Base-by-base conservation (phyloP, 2,113 vertebrate genomes). In the Entelurus aequoreus region DNA sequence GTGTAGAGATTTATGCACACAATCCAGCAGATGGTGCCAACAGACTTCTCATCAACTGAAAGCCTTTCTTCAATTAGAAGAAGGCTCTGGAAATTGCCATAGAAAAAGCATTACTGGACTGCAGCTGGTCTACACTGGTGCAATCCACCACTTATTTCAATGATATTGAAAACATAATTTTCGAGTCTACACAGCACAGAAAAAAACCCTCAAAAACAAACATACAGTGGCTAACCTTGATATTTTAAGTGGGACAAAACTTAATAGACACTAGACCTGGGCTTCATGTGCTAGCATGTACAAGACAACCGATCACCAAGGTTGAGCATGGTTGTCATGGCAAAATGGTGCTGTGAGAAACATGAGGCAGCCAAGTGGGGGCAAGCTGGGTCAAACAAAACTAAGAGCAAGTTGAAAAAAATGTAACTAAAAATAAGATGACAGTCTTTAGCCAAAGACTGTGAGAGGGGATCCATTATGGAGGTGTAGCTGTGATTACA, bases 351-450 rank as follows among this genome's bases (percentile, higher is more conserved):
- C 81, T 78, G 78, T 80, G 75, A 73, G 54, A 71, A 79, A 78
- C 67, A 78, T 77, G 84, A 70, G 79, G 70, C 81, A 82, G 83
- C 74, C 66, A 75, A 56, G 64, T 62, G 74, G 73, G 67, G 64
- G 75, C 36, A 66, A 65, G 57, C 65, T 69, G 61, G 55, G 70
- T 70, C 51, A 71, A 55, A 81, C 62, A 71, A 48, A 77, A 50
- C 14, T 19, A 49, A 61, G n/a, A 13, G 8, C 48, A 46, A 5
- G 12, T 15, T 28, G 16, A 35, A 6, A 55, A 36, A 58, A 38
- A 46, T 12, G 10, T 12, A 61, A 15, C 62, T 62, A 64, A 5
- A 40, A 16, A 54, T 7, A 61, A 11, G 37, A 71, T 61, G 42
- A 48, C 56, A 57, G 54, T 57, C 54, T 57, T 57, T 42, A 44